Base-by-base conservation (phyloP, 2,888 invertebrate species). In the Oxytorus armatus region DNA sequence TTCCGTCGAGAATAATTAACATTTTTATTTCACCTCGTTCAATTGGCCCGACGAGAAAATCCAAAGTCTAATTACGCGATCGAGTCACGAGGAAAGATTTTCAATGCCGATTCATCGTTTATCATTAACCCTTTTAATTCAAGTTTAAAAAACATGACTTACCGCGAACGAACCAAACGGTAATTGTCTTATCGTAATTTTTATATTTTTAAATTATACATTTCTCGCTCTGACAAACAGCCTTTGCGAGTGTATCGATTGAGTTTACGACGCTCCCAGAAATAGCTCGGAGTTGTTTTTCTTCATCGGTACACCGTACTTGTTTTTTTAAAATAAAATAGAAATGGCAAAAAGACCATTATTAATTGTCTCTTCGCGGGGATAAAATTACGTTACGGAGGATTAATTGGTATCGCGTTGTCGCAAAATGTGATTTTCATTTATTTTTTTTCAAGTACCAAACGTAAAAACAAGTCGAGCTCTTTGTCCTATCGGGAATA, bases 401-500 rank as follows among this genome's bases (percentile, higher is more conserved):
- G 18, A 39, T 75, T 59, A 47, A 68, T 75, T 49, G 39, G 36
- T 11, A 14, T 18, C 18, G 25, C 14, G 23, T 59, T 36, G 36
- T 36, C 23, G 23, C 18, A 23, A 44, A 76, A 61, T 53, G 8
- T 39, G 16, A 8, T 23, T 47, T 14, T 53, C 29, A 23, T 14
- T 23, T 8, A 3, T 47, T 18, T 10, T 10, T 21, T 10, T 49
- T 7, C 5, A 16, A 7, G 29, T 42, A 51, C 18, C 18, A 23
- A 76, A 66, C 11, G n/a, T 29, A 25, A 53, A 68, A 68, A 59
- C 36, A n/a, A 11, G 59, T 39, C 16, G 42, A 42, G 74, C 63
- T 69, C 76, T 76, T 76, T 63, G 74, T 73, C 68, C 55, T 53
- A 36, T 33, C 29, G 44, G 51, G 65, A 33, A 65, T n/a, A 61